phyloP scores from a whole-genome alignment of 2,888 invertebrate genomes.

The Cryptophagus acutangulus region DNA sequence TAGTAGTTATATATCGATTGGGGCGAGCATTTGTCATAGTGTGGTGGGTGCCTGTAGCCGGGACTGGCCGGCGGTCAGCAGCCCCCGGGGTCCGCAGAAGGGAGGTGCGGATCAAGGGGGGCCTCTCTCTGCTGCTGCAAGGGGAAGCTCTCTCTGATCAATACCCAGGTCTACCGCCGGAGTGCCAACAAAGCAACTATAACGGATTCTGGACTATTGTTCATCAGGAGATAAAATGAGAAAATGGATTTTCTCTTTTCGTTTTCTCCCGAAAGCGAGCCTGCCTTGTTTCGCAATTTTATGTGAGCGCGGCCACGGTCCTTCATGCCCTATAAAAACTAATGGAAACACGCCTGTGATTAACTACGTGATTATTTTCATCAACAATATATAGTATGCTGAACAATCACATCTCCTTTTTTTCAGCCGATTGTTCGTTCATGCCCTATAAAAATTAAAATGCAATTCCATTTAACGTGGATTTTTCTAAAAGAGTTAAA shows the following conservation, averaged over 20 bases:
- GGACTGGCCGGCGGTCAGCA: conserved; percentile 47
- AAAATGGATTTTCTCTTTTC: conserved; percentile 43
- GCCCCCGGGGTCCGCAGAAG: conserved; percentile 27
- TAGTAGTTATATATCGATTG: conserved; percentile 49
- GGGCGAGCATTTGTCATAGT: conserved; percentile 49
- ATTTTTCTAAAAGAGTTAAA: no score
- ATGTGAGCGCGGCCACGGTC: conserved; percentile 31
- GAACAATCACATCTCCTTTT: background rate
- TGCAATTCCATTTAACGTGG: no score
- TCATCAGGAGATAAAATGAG: conserved; percentile 51
- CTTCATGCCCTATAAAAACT: conserved; percentile 36
- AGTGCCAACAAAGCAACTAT: conserved; percentile 52
- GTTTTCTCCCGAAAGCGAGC: conserved; percentile 18
- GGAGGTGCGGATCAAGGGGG: conserved; percentile 41
- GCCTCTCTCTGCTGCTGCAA: no score
- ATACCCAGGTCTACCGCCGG: conserved; percentile 51
- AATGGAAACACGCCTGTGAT: conserved; percentile 36
- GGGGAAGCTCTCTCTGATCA: conserved; percentile 45
- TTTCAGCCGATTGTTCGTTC: conserved; percentile 13
- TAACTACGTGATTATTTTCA: conserved; percentile 35
- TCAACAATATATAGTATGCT: conserved; percentile 30
- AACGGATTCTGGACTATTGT: conserved; percentile 51
- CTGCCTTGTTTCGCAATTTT: conserved; percentile 33
- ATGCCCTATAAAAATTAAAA: no score
- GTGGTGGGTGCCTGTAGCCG: conserved; percentile 41